Percentiles rank a stretch among this genome's conserved stretches.
Conservation (phyloP, 2,888 invertebrate genomes). For the Rhogogaster chlorosoma region DNA sequence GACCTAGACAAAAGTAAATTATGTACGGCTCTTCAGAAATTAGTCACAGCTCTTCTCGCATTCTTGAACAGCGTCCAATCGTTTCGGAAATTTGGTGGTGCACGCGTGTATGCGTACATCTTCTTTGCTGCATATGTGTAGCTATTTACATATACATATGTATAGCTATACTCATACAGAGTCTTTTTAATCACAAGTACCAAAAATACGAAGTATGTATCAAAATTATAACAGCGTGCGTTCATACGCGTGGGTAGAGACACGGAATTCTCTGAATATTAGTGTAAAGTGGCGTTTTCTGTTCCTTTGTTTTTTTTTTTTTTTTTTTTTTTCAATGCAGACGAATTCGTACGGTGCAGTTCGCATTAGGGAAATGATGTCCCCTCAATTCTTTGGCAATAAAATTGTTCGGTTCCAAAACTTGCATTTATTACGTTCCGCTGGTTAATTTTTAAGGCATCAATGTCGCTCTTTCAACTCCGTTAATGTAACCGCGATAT, state of each 20-base stretch:
- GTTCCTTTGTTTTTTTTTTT: neutral
- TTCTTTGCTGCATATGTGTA: neutral
- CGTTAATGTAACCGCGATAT: slow-evolving; percentile 42
- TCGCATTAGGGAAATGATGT: neutral
- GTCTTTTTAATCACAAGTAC: neutral
- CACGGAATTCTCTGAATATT: slow-evolving; percentile 6
- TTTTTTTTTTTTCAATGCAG: neutral
- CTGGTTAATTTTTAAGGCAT: neutral
- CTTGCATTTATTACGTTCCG: neutral
- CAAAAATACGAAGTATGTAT: neutral
- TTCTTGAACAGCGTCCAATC: slow-evolving; percentile 45
- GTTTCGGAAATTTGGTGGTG: slow-evolving; percentile 21
- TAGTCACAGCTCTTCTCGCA: slow-evolving; percentile 42
- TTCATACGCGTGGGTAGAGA: slow-evolving; percentile 33
- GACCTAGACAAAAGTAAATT: slow-evolving; percentile 52
- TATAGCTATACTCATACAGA: neutral
- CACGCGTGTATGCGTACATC: slow-evolving; percentile 17
- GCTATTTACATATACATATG: neutral
- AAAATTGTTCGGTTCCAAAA: neutral
- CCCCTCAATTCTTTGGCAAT: neutral
- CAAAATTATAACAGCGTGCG: neutral
- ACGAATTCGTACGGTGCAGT: too few species aligned
- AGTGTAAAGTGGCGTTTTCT: neutral
- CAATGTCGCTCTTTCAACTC: slow-evolving; percentile 14
- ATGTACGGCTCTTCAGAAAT: slow-evolving; percentile 43